These are phyloP conservation scores for Spicauda simplicius DNA, from an alignment of 2,888 invertebrate species.

Conservation along the genomic window DNA sequence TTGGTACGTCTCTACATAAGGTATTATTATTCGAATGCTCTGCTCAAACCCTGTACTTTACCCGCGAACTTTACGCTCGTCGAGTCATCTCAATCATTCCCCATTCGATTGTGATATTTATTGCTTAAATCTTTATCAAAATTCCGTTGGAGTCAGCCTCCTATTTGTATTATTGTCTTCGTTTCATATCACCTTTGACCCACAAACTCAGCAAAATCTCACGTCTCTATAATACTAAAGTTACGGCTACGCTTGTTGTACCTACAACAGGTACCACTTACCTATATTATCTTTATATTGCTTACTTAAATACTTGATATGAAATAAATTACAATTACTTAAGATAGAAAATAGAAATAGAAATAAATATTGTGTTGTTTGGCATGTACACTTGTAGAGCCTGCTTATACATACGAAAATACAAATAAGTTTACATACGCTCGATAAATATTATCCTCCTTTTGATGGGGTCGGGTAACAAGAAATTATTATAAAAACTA, in stretches of 20 bases:
- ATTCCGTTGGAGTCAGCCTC: constrained; percentile 5
- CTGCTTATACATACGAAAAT: too few relatives aligned
- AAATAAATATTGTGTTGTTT: too few relatives aligned
- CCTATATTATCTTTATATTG: too few relatives aligned
- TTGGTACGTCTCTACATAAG: constrained; percentile 57
- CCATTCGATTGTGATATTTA: constrained; percentile 48
- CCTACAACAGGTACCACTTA: too few relatives aligned
- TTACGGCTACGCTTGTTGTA: background rate
- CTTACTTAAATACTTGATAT: too few relatives aligned
- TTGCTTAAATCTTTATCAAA: constrained; percentile 51
- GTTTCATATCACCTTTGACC: background rate
- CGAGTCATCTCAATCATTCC: constrained; percentile 53
- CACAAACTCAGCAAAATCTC: background rate
- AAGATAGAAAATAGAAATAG: too few relatives aligned
- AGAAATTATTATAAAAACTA: too few relatives aligned
- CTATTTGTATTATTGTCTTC: background rate
- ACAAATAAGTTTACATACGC: too few relatives aligned
- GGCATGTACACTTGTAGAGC: too few relatives aligned
- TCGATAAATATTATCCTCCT: too few relatives aligned
- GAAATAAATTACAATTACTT: too few relatives aligned
- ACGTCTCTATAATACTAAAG: background rate
- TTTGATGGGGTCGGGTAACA: too few relatives aligned
- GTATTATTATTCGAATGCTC: constrained; percentile 65
- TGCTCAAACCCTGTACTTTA: constrained; percentile 50
- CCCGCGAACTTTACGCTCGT: constrained; percentile 53